Base-by-base conservation (phyloP, 2,113 vertebrate species). In the Ellobius talpinus region DNA sequence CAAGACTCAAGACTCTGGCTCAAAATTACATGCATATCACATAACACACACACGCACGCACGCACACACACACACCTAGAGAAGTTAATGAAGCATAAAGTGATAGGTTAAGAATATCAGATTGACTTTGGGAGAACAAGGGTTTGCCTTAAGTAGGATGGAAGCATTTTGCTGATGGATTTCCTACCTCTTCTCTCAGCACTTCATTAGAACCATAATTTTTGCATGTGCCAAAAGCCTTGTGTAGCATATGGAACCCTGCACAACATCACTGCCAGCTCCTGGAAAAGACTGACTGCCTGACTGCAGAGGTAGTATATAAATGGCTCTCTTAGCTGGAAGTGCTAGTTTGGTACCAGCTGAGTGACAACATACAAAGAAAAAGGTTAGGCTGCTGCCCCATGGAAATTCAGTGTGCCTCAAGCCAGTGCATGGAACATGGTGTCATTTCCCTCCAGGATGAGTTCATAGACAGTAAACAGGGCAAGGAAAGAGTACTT, bases 181-280 rank as follows among this genome's bases (percentile, higher is more conserved):
- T 94, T 65, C n/a, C 17, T 39, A 82, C 95, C 31, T 86, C 17
- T 63, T 81, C 24, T 84, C 33, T 91, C 8, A 72, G 50, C 16
- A 92, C 31, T 94, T 93, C 29, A 68, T 12, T 55, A 89, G 65
- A 36, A 85, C 63, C 73, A 95, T 26, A 85, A 88, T 85, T 87
- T 79, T 87, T 92, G 66, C 24, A n/a, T 4, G 39, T 26, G 79
- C 9, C 73, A 92, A 52, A 87, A 39, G 21, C 31, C 42, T 93
- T 78, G 55, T 73, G 4, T 47, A 58, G 55, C 24, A 63, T 12
- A 47, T 58, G 55, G 45, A 63, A 79, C 31, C 55, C 70, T 93
- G 36, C 0, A 65, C 24, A 86, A 47, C 3, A 82, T 36, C 52
- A 87, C 31, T 31, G n/a, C 47, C 66, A 92, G 72, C 11, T 26